Evolutionary conservation across 2,113 vertebrate genomes (phyloP).

Genomic region (Columbina picui): DNA sequence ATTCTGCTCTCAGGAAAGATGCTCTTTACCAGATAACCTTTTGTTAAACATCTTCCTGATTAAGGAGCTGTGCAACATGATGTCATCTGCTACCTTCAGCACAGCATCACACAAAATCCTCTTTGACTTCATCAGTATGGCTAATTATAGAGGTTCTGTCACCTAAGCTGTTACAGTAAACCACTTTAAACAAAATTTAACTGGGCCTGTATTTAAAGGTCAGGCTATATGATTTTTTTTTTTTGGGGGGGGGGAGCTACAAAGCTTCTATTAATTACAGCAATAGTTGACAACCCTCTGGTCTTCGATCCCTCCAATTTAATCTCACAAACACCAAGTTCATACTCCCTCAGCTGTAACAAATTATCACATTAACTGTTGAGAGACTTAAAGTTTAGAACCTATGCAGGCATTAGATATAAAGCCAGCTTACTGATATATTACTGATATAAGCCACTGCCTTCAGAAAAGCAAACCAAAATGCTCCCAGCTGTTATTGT

Average conservation of each 20-base stretch:
- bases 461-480: background rate
- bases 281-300: background rate
- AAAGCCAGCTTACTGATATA: background rate
- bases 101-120: background rate
- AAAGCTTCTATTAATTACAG: background rate
- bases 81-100: background rate
- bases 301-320: background rate
- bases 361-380: background rate
- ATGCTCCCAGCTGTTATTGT: background rate
- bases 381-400: background rate
- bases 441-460: fast-evolving
- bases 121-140: background rate
- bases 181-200: background rate
- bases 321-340: background rate
- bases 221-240: background rate
- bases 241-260: background rate
- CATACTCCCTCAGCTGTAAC: background rate
- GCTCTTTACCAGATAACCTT: background rate
- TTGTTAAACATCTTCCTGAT: background rate
- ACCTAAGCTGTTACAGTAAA: background rate
- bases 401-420: background rate
- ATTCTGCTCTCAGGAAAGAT: background rate
- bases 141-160: background rate
- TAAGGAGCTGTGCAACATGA: background rate
- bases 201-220: background rate